A percentile compares a stretch with the other conserved stretches of the same genome.
Conservation (phyloP, 2,888 invertebrate genomes). For the Eupeodes latifasciatus region DNA sequence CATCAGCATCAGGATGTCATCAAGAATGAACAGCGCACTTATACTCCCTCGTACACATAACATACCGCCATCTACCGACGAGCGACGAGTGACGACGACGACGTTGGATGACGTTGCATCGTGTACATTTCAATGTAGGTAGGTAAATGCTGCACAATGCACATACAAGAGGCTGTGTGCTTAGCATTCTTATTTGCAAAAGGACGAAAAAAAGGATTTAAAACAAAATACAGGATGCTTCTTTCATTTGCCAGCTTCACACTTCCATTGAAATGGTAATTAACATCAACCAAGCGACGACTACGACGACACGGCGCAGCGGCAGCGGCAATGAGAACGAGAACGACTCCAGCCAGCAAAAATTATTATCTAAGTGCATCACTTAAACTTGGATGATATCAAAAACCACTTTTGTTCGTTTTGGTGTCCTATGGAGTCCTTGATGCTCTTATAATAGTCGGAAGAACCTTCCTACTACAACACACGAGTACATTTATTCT, state of each 20-base stretch:
- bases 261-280: constrained; percentile 55
- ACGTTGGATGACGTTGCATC: not conserved
- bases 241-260: constrained; percentile 49
- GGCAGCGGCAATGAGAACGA: not conserved
- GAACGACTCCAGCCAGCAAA: constrained; percentile 30
- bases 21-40: constrained; percentile 27
- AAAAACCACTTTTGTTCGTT: constrained; percentile 55
- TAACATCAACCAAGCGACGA: constrained; percentile 52
- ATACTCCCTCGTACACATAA: not conserved
- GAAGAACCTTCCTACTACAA: not conserved
- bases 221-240: constrained; percentile 36
- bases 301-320: not conserved
- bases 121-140: constrained; percentile 42
- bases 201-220: constrained; percentile 7
- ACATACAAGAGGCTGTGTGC: constrained; percentile 4
- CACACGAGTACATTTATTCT: not conserved
- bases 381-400: constrained; percentile 66
- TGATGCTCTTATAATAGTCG: constrained; percentile 29
- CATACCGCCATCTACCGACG: not conserved
- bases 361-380: constrained; percentile 69
- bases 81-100: not conserved
- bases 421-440: constrained; percentile 37
- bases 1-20: constrained; percentile 50
- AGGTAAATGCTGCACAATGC: not conserved
- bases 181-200: constrained; percentile 32